These are phyloP conservation scores for Dryas iulia DNA, from an alignment of 1,140 invertebrate genomes.

Conservation along the genomic window DNA sequence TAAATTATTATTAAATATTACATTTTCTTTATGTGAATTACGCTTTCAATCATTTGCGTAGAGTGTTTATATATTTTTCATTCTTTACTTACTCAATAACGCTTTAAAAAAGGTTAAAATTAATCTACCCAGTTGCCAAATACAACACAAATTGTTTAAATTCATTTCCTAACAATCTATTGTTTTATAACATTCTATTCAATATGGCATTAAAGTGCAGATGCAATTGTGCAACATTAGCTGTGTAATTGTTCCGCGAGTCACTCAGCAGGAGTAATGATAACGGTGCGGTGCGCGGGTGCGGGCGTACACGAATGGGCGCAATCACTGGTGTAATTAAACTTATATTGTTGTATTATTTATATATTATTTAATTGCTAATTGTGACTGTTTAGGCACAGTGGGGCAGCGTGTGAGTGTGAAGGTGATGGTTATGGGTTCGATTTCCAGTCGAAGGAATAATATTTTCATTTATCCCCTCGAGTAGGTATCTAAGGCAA, in stretches of 20 bases:
- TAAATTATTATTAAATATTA: too few relatives aligned
- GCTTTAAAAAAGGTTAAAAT: neutral
- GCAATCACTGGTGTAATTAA: neutral
- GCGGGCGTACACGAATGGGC: neutral
- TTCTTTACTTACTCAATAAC: too few relatives aligned
- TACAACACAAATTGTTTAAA: neutral
- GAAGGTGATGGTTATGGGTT: too few relatives aligned
- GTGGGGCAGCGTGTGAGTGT: too few relatives aligned
- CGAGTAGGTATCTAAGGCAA: too few relatives aligned
- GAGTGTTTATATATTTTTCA: too few relatives aligned
- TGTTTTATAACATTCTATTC: neutral
- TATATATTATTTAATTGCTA: too few relatives aligned
- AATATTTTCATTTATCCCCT: too few relatives aligned
- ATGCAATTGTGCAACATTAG: conserved; percentile 24
- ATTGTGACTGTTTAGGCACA: too few relatives aligned
- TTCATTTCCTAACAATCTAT: neutral
- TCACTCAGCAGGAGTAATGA: conserved; percentile 19
- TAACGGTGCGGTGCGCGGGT: conserved; percentile 20
- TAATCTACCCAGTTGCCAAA: neutral
- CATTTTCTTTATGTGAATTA: too few relatives aligned
- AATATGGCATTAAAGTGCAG: conserved; percentile 10
- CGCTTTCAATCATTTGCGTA: too few relatives aligned
- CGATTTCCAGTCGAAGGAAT: too few relatives aligned
- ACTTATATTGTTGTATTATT: neutral
- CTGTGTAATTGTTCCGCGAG: conserved; percentile 23